Evolutionary conservation across 2,888 invertebrate genomes (phyloP).

Genomic region (Brachyptera risi): DNA sequence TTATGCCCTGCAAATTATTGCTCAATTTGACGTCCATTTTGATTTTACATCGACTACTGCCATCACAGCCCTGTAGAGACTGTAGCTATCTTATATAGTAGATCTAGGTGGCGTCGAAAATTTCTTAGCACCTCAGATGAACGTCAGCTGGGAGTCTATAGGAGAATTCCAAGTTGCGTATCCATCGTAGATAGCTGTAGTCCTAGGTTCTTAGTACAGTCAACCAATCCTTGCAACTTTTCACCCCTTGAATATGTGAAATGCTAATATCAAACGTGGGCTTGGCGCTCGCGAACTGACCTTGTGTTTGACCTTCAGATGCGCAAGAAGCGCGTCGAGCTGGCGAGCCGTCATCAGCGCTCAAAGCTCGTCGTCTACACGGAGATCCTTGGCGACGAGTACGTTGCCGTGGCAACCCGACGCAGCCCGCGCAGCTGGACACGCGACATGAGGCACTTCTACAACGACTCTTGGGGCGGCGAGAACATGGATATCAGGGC

Average conservation of each 20-base stretch:
- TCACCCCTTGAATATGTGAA: not conserved
- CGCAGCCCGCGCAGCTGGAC: not conserved
- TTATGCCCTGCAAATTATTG: no score
- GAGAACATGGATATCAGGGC: not conserved
- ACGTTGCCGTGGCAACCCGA: not conserved
- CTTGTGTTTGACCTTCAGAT: not conserved
- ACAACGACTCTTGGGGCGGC: slow-evolving; percentile 1
- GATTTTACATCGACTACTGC: no score
- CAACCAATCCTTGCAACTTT: no score
- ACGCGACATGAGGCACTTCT: not conserved
- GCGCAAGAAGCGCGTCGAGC: not conserved
- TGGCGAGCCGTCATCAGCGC: not conserved
- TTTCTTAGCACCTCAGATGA: no score
- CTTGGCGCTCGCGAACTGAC: not conserved
- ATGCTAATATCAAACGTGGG: not conserved
- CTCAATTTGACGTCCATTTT: no score
- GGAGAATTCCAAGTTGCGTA: no score
- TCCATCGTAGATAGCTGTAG: no score
- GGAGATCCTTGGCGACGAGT: not conserved
- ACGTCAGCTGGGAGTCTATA: no score
- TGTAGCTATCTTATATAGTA: no score
- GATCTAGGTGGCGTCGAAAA: no score
- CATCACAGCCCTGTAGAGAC: no score
- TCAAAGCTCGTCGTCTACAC: not conserved
- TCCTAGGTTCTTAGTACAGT: no score